Percentiles rank a stretch among this genome's conserved stretches.
These are phyloP conservation scores for Sus cebifrons DNA, from an alignment of 2,797 vertebrate species.

Conservation along the genomic window DNA sequence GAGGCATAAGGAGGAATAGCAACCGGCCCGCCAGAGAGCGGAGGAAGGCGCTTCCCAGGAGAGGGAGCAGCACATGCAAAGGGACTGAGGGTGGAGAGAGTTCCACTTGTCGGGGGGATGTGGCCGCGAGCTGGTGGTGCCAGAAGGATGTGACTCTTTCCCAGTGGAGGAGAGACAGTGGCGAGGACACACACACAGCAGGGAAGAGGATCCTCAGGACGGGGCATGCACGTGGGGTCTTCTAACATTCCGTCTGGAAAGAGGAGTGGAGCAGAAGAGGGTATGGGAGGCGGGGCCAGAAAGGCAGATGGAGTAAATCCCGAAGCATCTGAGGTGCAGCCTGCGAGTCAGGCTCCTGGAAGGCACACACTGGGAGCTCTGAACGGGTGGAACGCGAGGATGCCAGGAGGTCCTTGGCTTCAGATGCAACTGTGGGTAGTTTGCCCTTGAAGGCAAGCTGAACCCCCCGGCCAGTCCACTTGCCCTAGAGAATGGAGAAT, in stretches of 20 bases:
- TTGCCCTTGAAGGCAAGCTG: neutral
- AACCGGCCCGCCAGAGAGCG: neutral
- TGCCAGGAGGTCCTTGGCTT: rapidly evolving
- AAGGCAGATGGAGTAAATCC: neutral
- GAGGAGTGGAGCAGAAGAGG: too few relatives aligned
- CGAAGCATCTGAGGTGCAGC: too few relatives aligned
- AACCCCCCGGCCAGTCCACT: neutral
- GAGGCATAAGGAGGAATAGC: neutral
- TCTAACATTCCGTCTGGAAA: neutral
- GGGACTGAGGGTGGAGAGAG: neutral
- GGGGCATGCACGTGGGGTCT: neutral
- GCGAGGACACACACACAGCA: too few relatives aligned
- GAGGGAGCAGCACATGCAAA: neutral
- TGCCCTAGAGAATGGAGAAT: neutral
- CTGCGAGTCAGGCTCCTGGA: too few relatives aligned
- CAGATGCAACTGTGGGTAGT: neutral
- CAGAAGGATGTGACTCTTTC: neutral
- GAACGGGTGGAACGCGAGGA: too few relatives aligned
- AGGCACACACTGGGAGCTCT: too few relatives aligned
- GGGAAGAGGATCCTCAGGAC: neutral
- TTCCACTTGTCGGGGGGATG: neutral
- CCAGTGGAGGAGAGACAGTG: too few relatives aligned
- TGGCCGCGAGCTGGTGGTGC: neutral
- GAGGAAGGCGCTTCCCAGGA: neutral
- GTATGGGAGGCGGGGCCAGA: neutral